Evolutionary conservation across 2,888 invertebrate genomes (phyloP), one percentile per base, ranked within the genome.

Genomic region (Sinohyriopsis cumingii): DNA sequence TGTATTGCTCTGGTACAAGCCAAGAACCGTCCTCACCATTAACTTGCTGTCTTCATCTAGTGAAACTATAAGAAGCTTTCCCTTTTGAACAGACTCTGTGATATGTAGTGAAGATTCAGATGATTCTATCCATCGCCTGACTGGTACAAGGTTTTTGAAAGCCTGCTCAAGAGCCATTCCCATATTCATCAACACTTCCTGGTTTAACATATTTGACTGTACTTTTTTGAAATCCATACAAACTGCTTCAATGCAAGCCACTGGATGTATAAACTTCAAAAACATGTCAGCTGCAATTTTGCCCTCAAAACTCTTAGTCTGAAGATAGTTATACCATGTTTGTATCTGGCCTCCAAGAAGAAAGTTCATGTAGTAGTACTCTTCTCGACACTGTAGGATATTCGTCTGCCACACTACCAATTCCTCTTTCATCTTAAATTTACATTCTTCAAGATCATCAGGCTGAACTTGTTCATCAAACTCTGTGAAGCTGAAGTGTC

Each of bases 311-410:
- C 20, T 55, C 12, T 54, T 59, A 54, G 24, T 61, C 57, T 74
- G 71, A n/a, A 80, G 68, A 55, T 56, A 82, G 19, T 68, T 59
- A 24, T 68, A 73, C 19, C 81, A 57, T 20, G 63, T 62, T 55
- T 76, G 77, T 18, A 82, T 69, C 22, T 81, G 79, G 20, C 73
- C 71, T 15, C 78, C 74, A 59, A 74, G 68, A 53, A 82, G 65
- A 56, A 72, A 82, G 59, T 80, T 82, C 63, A 80, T 65, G 19
- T 73, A 65, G 67, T 72, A 77, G 57, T 67, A 75, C 9, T 67
- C 28, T 15, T 67, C 24, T 55, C 82, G 64, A 5, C 61, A 61
- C 5, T 20, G 18, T 22, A 56, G n/a, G 7, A 82, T 71, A 24
- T 59, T 28, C 15, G 61, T 24, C 33, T 59, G 55, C 82, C 82